Evolutionary conservation across 2,888 invertebrate genomes (phyloP), one percentile per base, ranked within the genome.

Genomic region (Copidosoma aretas): DNA sequence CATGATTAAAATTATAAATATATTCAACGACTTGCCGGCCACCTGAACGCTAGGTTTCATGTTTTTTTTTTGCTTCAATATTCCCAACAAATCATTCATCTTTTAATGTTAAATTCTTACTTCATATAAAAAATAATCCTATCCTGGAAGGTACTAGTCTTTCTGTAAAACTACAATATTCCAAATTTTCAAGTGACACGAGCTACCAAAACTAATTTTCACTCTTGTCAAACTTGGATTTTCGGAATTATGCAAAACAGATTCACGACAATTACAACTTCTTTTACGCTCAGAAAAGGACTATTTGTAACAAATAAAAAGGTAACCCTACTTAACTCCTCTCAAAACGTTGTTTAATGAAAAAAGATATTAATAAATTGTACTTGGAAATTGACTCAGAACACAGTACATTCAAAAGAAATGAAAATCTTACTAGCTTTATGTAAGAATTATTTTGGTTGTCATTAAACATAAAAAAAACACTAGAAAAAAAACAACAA

Each of bases 71-170:
- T n/a, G 52, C 49, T 64, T 64, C 49, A 56, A 60, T 57, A 32
- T 32, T 32, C 32, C 32, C 32, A 32, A 5, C 32, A 3, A 32
- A 32, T 32, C 32, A 32, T 32, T 3, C 32, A 32, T 32, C 32
- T 5, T 32, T 32, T 32, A 32, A 32, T 32, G 8, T 32, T 32
- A 32, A 32, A 32, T 32, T 32, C 32, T 32, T 64, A 46, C 64
- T 60, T 60, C 60, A 60, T 64, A 69, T 59, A 69, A 70, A 70
- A 67, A 67, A 64, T 67, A 70, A 57, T 70, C 67, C 64, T 63
- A 67, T 56, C 57, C 64, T 70, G 70, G 53, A 70, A 70, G 70
- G 60, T 70, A 70, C 66, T 66, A 63, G 21, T 70, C 65, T 66
- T 15, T 56, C 66, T 62, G 62, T 63, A 46, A 66, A 54, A 54